phyloP scores from a whole-genome alignment of 37 sponge, comb jelly and placozoan species.

The Hormiphora californensis region DNA sequence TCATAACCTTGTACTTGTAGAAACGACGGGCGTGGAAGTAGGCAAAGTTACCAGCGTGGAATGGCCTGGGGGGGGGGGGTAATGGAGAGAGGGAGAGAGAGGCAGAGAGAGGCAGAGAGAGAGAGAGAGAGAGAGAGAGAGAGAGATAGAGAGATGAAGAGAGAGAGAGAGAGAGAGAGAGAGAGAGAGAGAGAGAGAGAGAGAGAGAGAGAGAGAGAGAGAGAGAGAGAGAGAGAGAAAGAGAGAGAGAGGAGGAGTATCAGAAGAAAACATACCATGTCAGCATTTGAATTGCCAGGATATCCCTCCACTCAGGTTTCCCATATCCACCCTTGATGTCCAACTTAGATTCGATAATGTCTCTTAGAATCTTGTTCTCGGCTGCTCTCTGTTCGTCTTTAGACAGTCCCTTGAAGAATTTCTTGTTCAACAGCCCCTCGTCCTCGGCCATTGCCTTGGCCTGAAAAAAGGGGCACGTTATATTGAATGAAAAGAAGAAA shows the following conservation, averaged over 20 bases:
- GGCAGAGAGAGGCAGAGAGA: neutral
- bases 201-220: neutral
- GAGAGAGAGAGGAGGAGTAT: neutral
- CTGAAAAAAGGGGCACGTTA: too few relatives aligned
- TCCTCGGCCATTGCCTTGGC: constrained; percentile 18
- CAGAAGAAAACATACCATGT: neutral
- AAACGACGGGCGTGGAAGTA: constrained; percentile 2
- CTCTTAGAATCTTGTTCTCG: constrained; percentile 31
- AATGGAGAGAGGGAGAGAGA: neutral
- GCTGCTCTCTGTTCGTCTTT: constrained; percentile 23
- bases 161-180: neutral
- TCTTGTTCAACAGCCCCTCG: constrained; percentile 23
- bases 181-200: neutral
- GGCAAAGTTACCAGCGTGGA: neutral
- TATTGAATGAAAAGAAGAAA: too few relatives aligned
- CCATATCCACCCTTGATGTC: constrained; percentile 31
- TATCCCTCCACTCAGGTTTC: constrained; percentile 50
- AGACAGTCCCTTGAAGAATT: constrained; percentile 48
- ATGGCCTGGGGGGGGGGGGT: neutral
- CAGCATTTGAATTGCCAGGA: neutral
- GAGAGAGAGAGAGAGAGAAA: neutral
- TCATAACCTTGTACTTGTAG: constrained; percentile 30
- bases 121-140: neutral
- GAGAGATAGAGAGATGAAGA: neutral
- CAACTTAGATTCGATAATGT: constrained; percentile 40